Evolutionary conservation across 2,113 vertebrate species (phyloP).

Genomic region (Mionectes macconnelli): DNA sequence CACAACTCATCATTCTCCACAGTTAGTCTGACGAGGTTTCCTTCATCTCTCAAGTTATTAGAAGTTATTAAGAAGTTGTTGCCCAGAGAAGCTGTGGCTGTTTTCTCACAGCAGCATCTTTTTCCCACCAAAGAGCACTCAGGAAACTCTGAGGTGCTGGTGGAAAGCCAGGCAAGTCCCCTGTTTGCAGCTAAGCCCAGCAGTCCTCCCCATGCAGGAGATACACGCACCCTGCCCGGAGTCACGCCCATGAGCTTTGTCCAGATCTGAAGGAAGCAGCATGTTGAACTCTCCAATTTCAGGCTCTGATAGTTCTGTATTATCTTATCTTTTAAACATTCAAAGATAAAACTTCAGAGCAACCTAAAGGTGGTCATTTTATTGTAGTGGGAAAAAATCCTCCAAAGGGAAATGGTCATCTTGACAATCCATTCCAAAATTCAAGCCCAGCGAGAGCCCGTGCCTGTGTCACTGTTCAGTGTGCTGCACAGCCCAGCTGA

Average conservation of each 20-base stretch:
- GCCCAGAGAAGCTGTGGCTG: not conserved
- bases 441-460: not conserved
- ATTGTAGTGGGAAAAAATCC: not conserved
- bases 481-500: not conserved
- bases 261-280: not conserved
- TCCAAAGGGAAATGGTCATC: not conserved
- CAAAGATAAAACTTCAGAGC: constrained; percentile 5
- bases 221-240: rapidly evolving
- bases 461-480: not conserved
- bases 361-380: not conserved
- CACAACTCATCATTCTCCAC: not conserved
- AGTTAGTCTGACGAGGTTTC: not conserved
- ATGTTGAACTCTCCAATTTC: not conserved
- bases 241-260: not conserved
- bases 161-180: not conserved
- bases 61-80: not conserved
- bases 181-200: not conserved
- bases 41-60: not conserved
- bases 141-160: not conserved
- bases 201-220: not conserved
- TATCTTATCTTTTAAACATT: not conserved
- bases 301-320: not conserved
- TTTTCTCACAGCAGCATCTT: not conserved
- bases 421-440: not conserved
- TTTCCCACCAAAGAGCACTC: not conserved